Evolutionary conservation across 2,113 vertebrate genomes (phyloP).

Genomic region (Trematocara zebra): DNA sequence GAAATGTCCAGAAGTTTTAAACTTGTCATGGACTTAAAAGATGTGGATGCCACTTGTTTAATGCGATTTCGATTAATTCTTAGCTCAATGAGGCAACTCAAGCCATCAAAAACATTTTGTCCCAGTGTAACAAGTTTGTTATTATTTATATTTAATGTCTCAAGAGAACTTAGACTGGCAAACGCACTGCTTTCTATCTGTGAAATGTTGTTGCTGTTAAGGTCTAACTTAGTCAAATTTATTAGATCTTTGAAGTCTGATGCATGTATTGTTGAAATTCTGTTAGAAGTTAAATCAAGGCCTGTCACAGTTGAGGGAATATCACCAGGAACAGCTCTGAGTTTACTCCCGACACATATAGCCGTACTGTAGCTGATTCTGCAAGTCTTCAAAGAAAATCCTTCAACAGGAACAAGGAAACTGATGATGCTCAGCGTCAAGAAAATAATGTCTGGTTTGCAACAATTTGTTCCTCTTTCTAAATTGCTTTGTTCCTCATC

Average conservation of each 20-base stretch:
- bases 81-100: conserved; percentile 48
- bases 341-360: conserved; percentile 7
- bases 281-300: conserved; percentile 30
- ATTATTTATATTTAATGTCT: conserved; percentile 38
- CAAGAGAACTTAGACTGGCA: conserved; percentile 12
- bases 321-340: conserved; percentile 26
- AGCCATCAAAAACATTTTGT: conserved; percentile 38
- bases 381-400: conserved; percentile 19
- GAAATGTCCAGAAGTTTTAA: conserved; percentile 50
- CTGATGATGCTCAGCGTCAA: not conserved
- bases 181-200: conserved; percentile 39
- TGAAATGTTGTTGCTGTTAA: conserved; percentile 29
- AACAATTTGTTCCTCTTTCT: not conserved
- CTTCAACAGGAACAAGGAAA: not conserved
- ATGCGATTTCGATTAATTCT: conserved; percentile 29
- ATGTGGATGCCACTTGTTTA: not conserved
- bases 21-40: conserved; percentile 40
- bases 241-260: conserved; percentile 27
- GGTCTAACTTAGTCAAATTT: conserved; percentile 26
- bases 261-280: conserved; percentile 20
- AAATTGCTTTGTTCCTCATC: not conserved
- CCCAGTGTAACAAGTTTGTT: conserved; percentile 37
- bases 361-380: not conserved
- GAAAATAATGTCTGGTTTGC: not conserved
- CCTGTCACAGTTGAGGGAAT: conserved; percentile 40